These are phyloP conservation scores for Hylaea fasciaria DNA, from an alignment of 2,888 invertebrate genomes.

Conservation along the genomic window DNA sequence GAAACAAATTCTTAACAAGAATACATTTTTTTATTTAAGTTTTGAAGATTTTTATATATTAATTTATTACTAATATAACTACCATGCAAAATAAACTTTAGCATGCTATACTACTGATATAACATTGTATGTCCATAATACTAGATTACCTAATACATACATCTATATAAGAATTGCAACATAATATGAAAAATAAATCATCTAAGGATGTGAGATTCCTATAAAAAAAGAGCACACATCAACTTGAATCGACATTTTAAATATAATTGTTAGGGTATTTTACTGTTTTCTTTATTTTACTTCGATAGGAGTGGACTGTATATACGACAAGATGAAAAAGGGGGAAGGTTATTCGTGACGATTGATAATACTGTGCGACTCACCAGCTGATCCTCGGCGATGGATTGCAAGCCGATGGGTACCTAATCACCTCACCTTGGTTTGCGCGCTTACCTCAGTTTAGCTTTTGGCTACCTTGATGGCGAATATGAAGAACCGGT, in stretches of 20 bases:
- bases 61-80: conserved; percentile 70
- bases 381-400: too few relatives aligned
- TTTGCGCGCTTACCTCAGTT: too few relatives aligned
- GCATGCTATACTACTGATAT: conserved; percentile 69
- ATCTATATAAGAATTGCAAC: conserved; percentile 48
- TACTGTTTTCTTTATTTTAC: too few relatives aligned
- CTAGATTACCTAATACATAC: conserved; percentile 52
- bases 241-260: conserved; percentile 44
- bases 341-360: too few relatives aligned
- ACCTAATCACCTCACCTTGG: too few relatives aligned
- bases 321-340: too few relatives aligned
- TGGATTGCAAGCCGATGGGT: too few relatives aligned
- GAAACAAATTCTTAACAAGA: conserved; percentile 68
- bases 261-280: too few relatives aligned
- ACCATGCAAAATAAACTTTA: conserved; percentile 77
- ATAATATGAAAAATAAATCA: conserved; percentile 60
- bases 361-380: too few relatives aligned
- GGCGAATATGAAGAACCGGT: too few relatives aligned
- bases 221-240: conserved; percentile 50
- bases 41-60: conserved; percentile 65
- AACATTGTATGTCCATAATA: conserved; percentile 75
- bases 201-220: conserved; percentile 63
- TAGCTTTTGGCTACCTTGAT: too few relatives aligned
- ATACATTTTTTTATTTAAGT: conserved; percentile 52
- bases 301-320: too few relatives aligned